Base-by-base conservation (phyloP, 2,113 vertebrate species). In the Hassar affinis region DNA sequence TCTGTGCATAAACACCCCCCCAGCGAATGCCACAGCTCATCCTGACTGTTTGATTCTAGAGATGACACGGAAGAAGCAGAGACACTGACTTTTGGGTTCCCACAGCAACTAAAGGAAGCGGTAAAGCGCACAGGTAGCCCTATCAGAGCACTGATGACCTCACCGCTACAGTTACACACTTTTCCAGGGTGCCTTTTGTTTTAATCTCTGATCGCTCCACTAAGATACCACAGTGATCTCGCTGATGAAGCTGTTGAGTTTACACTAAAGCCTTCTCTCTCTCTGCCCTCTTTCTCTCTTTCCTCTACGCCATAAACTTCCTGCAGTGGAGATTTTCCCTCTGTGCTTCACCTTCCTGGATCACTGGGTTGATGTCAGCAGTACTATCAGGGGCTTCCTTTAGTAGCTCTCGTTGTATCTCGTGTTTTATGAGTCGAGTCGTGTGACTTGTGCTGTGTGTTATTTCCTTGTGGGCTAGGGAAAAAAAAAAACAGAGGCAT, bases 131-230 rank as follows among this genome's bases (percentile, higher is more conserved):
- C 85, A 74, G 84, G 80, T 52, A 80, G 86, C 68, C 83, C 88
- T 86, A 89, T 91, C 89, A 81, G 81, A 83, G 79, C 85, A 83
- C 87, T 72, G 86, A 83, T 91, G 87, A 91, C 91, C 88, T 90
- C 88, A 62, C 88, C 85, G 85, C 75, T 90, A 85, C 88, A 91
- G 88, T 89, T 90, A 84, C 88, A 89, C 82, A 77, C 87, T 85
- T 88, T 90, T 91, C 89, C 91, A 92, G 91, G 88, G 91, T 47
- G 85, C 87, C 90, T 88, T 88, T 90, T 89, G n/a, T n/a, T 42
- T 42, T 42, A 42, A 86, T 91, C 87, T 33, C 81, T 45, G 90
- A 93, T 92, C n/a, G 82, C 87, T 89, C 81, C 86, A 88, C 83
- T 86, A 83, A 90, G 89, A 94, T 93, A 91, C 33, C 80, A 81